A percentile compares a stretch with the other conserved stretches of the same genome.
These are phyloP conservation scores for Cephalopachus bancanus DNA, from an alignment of 2,797 vertebrate species.

Conservation along the genomic window DNA sequence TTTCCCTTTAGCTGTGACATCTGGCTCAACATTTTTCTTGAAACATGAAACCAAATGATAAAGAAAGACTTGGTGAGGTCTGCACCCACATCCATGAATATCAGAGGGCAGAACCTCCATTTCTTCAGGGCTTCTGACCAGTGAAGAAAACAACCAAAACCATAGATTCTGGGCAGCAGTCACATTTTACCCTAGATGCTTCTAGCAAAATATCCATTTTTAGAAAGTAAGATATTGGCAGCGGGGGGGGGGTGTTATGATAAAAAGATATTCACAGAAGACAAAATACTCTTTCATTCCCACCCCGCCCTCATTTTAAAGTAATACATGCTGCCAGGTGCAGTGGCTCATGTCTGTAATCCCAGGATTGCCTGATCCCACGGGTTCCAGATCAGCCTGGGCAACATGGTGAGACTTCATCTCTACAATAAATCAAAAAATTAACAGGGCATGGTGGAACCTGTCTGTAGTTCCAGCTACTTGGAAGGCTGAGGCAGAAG, in stretches of 20 bases:
- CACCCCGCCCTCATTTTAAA: not conserved
- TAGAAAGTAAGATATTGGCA: constrained; percentile 30
- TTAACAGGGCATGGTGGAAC: too few relatives aligned
- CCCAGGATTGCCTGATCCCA: too few relatives aligned
- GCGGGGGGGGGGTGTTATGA: not conserved
- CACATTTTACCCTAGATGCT: not conserved
- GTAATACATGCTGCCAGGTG: not conserved
- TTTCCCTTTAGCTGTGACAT: not conserved
- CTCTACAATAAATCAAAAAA: too few relatives aligned
- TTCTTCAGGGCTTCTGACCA: constrained; percentile 41
- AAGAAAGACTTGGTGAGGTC: not conserved
- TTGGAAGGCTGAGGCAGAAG: too few relatives aligned
- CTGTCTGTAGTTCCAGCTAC: too few relatives aligned
- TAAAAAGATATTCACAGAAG: constrained; percentile 4
- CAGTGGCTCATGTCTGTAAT: too few relatives aligned
- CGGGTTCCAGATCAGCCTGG: too few relatives aligned
- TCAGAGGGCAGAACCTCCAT: constrained; percentile 8
- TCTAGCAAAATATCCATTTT: constrained; percentile 30
- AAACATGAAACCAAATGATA: constrained; percentile 25
- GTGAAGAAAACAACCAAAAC: constrained; percentile 54
- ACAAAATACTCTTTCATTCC: not conserved
- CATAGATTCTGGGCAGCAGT: not conserved
- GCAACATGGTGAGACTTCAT: too few relatives aligned
- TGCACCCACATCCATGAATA: not conserved
- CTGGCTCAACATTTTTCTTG: constrained; percentile 21